Conservation (phyloP, 2,888 invertebrate species). For the Cataglyphis livida region DNA sequence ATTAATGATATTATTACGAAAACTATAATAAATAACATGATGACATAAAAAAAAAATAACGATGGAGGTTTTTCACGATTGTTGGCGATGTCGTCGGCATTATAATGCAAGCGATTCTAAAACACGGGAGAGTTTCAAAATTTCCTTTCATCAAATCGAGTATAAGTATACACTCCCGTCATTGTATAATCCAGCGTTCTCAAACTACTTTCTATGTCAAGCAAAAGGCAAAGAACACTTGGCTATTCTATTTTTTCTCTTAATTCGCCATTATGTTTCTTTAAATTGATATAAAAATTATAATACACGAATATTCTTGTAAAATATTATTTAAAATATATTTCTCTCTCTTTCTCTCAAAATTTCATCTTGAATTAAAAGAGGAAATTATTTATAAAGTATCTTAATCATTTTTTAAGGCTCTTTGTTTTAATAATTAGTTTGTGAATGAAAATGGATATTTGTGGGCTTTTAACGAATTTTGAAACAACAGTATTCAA, state of each 20-base stretch:
- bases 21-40: slow-evolving; percentile 1
- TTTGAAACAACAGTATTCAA: not conserved
- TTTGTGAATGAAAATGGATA: not conserved
- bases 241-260: not conserved
- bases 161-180: slow-evolving; percentile 8
- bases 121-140: slow-evolving; percentile 14
- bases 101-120: not conserved
- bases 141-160: slow-evolving; percentile 30
- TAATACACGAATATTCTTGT: not conserved
- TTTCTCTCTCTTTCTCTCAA: not conserved
- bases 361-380: not conserved
- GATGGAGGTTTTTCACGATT: slow-evolving; percentile 10
- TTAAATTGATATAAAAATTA: not conserved
- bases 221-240: slow-evolving; percentile 18
- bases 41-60: slow-evolving; percentile 10
- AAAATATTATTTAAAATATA: not conserved
- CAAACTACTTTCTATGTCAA: slow-evolving; percentile 52
- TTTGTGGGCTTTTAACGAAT: not conserved
- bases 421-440: not conserved
- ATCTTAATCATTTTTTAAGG: not conserved
- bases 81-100: slow-evolving; percentile 6
- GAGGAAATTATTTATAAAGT: not conserved
- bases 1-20: slow-evolving; percentile 17
- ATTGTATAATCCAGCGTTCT: not conserved
- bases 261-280: not conserved